Conservation (phyloP, 2,797 vertebrate species). For the Anguilla anguilla region DNA sequence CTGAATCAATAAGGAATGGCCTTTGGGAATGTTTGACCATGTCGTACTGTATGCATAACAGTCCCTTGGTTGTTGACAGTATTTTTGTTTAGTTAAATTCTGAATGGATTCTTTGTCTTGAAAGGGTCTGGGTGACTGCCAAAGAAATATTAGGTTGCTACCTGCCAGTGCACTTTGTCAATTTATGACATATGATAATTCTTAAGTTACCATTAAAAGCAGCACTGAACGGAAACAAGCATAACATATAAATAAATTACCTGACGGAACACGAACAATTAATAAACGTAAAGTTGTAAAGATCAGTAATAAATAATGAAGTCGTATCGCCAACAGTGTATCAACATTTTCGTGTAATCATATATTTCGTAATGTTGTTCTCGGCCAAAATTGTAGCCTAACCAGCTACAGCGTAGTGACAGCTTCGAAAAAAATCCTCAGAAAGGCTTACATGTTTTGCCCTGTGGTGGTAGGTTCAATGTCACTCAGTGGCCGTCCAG, state of each 20-base stretch:
- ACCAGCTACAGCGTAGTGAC: not conserved
- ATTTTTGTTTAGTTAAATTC: not conserved
- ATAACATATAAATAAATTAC: not conserved
- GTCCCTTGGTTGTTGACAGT: not conserved
- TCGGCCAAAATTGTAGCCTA: not conserved
- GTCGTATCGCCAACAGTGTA: not conserved
- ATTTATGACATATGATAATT: not conserved
- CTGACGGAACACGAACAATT: not conserved
- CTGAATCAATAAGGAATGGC: not conserved
- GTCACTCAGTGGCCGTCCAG: not conserved
- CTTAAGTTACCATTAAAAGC: not conserved
- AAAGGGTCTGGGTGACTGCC: not conserved
- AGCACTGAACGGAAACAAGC: not conserved
- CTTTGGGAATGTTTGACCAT: conserved; percentile 3
- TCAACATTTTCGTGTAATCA: not conserved
- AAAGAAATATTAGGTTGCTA: not conserved
- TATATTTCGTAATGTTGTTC: not conserved
- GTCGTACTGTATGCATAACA: not conserved
- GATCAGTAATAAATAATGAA: not conserved
- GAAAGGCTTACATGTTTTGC: conserved; percentile 12
- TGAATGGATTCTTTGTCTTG: not conserved
- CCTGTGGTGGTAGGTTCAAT: conserved; percentile 8
- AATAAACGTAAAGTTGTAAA: not conserved
- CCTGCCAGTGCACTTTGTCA: not conserved
- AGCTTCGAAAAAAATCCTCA: not conserved